phyloP scores from a whole-genome alignment of 2,113 vertebrate genomes.

The Poicephalus meyeri region DNA sequence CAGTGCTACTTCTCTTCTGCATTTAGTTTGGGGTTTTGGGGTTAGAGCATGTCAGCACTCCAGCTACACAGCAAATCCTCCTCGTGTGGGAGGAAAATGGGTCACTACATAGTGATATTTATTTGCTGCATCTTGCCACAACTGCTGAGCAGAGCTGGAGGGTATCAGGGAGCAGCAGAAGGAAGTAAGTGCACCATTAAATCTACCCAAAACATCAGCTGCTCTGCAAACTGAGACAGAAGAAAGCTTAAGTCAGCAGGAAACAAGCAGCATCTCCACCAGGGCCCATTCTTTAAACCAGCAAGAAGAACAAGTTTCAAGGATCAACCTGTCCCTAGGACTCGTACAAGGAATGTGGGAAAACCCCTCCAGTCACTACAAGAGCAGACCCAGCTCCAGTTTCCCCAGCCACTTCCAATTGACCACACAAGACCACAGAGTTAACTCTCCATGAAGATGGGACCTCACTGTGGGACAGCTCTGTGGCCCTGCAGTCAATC shows the following conservation, averaged over 20 bases:
- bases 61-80: neutral
- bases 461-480: neutral
- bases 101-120: neutral
- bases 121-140: rapidly evolving
- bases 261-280: neutral
- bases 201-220: neutral
- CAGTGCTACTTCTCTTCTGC: neutral
- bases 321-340: neutral
- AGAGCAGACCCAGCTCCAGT: neutral
- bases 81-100: neutral
- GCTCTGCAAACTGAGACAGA: neutral
- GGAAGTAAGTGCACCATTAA: neutral
- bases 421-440: neutral
- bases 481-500: neutral
- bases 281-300: neutral
- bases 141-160: neutral
- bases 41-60: neutral
- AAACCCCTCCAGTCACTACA: neutral
- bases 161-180: neutral
- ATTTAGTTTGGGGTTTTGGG: neutral
- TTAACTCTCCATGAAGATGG: neutral
- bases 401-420: neutral
- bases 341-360: neutral
- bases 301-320: neutral
- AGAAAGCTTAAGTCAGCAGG: neutral